A percentile compares a stretch with the other conserved stretches of the same genome.
phyloP scores from a whole-genome alignment of 2,888 invertebrate species.

The Drosophila diplacantha region DNA sequence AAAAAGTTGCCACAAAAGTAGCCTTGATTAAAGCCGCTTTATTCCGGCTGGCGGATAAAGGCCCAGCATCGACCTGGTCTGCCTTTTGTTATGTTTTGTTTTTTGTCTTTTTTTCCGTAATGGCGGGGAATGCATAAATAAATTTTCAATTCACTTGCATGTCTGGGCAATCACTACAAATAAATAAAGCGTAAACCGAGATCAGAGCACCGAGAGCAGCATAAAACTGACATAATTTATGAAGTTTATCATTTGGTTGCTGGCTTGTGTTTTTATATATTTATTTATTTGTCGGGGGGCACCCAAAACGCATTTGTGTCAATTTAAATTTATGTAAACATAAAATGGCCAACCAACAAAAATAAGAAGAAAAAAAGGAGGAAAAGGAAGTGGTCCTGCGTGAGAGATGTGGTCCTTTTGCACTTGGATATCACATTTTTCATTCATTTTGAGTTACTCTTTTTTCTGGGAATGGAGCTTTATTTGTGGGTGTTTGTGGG shows the following conservation, averaged over 20 bases:
- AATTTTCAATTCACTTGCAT: slow-evolving; percentile 48
- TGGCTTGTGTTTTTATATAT: slow-evolving; percentile 18
- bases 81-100: slow-evolving; percentile 27
- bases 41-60: neutral
- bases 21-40: slow-evolving; percentile 51
- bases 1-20: slow-evolving; percentile 44
- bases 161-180: slow-evolving; percentile 41
- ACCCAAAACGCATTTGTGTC: slow-evolving; percentile 62
- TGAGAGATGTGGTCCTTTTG: slow-evolving; percentile 31
- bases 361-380: slow-evolving; percentile 12
- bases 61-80: neutral
- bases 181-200: slow-evolving; percentile 40
- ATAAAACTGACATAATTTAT: slow-evolving; percentile 59
- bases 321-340: slow-evolving; percentile 72
- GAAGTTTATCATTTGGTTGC: slow-evolving; percentile 56
- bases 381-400: slow-evolving; percentile 15
- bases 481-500: too few species aligned
- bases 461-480: neutral
- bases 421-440: slow-evolving; percentile 45
- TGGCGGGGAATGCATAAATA: slow-evolving; percentile 52
- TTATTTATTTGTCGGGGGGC: slow-evolving; percentile 10
- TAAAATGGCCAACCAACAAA: slow-evolving; percentile 52
- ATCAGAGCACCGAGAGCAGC: slow-evolving; percentile 17
- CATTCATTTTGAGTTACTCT: slow-evolving; percentile 24
- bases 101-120: slow-evolving; percentile 20